Evolutionary conservation across 2,113 vertebrate genomes (phyloP), one percentile per base, ranked within the genome.

Genomic region (Eubucco bourcierii): DNA sequence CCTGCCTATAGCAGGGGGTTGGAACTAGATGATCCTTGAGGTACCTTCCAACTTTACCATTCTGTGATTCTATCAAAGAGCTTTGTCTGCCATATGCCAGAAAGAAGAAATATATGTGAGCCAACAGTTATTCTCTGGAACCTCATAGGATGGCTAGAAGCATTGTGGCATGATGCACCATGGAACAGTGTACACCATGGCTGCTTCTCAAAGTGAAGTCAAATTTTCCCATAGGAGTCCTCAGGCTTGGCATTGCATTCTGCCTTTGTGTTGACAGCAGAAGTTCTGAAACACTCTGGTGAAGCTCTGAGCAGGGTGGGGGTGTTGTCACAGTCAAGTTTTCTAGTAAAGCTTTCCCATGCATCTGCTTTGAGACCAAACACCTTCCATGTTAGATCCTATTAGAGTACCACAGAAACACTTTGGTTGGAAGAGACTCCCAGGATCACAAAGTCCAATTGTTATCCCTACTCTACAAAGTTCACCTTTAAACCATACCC

Each of bases 161-260:
- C 28, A 29, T 13, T 34, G 19, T 1, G 1, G 70, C 75, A 41
- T 0, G 3, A 53, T 1, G 13, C 8, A 28, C 25, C 25, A 10
- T 9, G 21, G 25, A 46, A 25, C 47, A 7, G 17, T 0, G 1
- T 15, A 4, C 0, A 0, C 20, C 60, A 37, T 0, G 0, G 66
- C 12, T 47, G 47, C 25, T 52, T 17, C 47, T 28, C 34, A 18
- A 37, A 5, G 47, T 1, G 15, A 68, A 37, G 56, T 1, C 16
- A 10, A 4, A 12, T 46, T 58, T 61, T 46, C 33, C 27, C 39
- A 34, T 7, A 9, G 27, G 28, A 31, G 28, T 27, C 41, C 21
- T 4, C 15, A 41, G 34, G 8, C 17, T 33, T 8, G 8, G 14
- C 28, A 5, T 2, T 28, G 24, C 24, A 34, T 66, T 17, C 37